Conservation (phyloP, 2,888 invertebrate species). For the Blastobasis lacticolella region DNA sequence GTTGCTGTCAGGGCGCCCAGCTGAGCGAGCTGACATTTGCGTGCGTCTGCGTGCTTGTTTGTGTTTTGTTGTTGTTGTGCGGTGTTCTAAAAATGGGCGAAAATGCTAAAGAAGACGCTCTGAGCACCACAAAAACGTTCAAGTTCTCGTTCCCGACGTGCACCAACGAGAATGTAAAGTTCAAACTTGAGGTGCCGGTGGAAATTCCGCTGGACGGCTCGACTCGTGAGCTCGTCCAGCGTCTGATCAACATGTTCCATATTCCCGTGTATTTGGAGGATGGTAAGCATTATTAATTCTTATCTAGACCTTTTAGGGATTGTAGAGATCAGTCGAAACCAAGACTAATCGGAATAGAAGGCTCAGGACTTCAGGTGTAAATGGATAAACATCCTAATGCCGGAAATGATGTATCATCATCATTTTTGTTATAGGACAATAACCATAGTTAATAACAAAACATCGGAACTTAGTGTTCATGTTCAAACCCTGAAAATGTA, state of each 20-base stretch:
- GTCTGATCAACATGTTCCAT: conserved; percentile 79
- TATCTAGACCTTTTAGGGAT: too few relatives aligned
- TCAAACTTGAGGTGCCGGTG: conserved; percentile 76
- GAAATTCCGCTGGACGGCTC: conserved; percentile 75
- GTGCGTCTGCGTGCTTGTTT: background rate
- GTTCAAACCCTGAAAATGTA: too few relatives aligned
- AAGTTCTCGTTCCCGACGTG: conserved; percentile 74
- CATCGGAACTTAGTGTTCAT: too few relatives aligned
- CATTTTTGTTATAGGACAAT: too few relatives aligned
- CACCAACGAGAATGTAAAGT: conserved; percentile 66
- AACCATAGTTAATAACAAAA: too few relatives aligned
- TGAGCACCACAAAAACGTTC: conserved; percentile 48
- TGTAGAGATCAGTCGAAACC: too few relatives aligned
- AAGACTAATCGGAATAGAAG: too few relatives aligned
- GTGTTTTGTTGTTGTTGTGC: background rate
- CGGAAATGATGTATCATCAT: too few relatives aligned
- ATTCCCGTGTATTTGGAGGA: conserved; percentile 80
- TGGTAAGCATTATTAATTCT: conserved; percentile 46
- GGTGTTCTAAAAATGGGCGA: conserved; percentile 2
- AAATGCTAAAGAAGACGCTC: conserved; percentile 44
- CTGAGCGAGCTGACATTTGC: too few relatives aligned
- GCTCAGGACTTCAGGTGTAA: too few relatives aligned
- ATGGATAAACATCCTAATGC: too few relatives aligned
- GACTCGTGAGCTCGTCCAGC: conserved; percentile 77
- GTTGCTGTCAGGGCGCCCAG: background rate